These are phyloP conservation scores for Bucco capensis DNA, from an alignment of 2,113 vertebrate species.

Conservation along the genomic window DNA sequence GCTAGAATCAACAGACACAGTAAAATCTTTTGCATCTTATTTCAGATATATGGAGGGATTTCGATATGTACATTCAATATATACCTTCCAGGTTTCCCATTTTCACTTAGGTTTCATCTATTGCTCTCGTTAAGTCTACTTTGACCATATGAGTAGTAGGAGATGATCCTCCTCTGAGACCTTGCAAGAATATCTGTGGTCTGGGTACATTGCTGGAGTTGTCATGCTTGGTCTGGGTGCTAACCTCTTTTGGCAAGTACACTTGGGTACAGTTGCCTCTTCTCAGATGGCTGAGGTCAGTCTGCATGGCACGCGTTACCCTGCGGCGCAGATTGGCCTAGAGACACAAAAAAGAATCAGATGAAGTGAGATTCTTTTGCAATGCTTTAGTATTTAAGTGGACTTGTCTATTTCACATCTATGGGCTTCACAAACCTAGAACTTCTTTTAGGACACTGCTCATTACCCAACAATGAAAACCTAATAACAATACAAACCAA, in stretches of 20 bases:
- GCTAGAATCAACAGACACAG: background rate
- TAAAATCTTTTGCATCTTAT: background rate
- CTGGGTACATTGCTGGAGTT: slow-evolving; percentile 72
- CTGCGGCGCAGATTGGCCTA: slow-evolving; percentile 86
- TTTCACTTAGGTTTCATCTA: slow-evolving; percentile 75
- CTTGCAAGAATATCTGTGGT: slow-evolving; percentile 81
- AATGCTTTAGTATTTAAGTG: too few species aligned
- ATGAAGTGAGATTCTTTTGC: background rate
- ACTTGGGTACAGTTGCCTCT: slow-evolving; percentile 84
- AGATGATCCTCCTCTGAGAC: slow-evolving; percentile 77
- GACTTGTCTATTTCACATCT: too few species aligned
- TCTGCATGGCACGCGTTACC: slow-evolving; percentile 83
- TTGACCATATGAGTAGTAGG: slow-evolving; percentile 57
- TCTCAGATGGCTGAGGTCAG: slow-evolving; percentile 87
- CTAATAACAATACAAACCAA: slow-evolving; percentile 78
- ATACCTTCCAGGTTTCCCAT: background rate
- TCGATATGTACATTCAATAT: background rate
- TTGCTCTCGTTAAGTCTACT: slow-evolving; percentile 82
- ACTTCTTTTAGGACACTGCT: too few species aligned
- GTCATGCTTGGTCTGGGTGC: slow-evolving; percentile 79
- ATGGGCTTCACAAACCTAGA: too few species aligned
- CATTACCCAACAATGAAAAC: background rate
- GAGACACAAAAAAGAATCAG: background rate
- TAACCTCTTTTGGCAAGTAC: slow-evolving; percentile 69
- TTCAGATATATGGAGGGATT: background rate